A percentile compares a stretch with the other conserved stretches of the same genome.
Conservation (phyloP, 2,113 vertebrate species). For the Eretmochelys imbricata region DNA sequence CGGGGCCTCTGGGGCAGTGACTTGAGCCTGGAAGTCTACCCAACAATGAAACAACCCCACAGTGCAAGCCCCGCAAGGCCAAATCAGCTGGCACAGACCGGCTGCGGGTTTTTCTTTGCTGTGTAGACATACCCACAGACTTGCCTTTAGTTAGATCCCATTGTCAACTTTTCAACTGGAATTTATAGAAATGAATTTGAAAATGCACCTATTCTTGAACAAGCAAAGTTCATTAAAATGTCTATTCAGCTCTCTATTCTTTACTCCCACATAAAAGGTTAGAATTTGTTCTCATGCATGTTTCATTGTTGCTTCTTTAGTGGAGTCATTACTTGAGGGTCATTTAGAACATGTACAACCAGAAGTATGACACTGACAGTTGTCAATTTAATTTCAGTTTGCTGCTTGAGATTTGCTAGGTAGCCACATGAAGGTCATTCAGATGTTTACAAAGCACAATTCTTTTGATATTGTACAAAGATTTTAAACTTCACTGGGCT, state of each 20-base stretch:
- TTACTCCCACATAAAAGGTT: not conserved
- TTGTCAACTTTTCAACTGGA: not conserved
- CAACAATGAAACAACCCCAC: too few relatives aligned
- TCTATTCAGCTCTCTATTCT: not conserved
- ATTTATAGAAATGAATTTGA: not conserved
- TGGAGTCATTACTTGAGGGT: not conserved
- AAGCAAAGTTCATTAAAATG: not conserved
- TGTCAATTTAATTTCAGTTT: not conserved
- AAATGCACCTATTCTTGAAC: not conserved
- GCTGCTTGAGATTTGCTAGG: constrained; percentile 16
- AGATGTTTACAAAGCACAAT: not conserved
- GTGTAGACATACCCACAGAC: not conserved
- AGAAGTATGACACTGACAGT: not conserved
- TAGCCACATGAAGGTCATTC: not conserved
- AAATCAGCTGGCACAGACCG: too few relatives aligned
- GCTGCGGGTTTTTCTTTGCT: too few relatives aligned
- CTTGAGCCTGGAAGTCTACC: too few relatives aligned
- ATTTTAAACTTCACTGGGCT: not conserved
- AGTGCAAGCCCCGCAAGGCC: too few relatives aligned
- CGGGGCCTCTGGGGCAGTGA: too few relatives aligned
- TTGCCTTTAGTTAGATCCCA: not conserved
- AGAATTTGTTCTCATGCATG: not conserved
- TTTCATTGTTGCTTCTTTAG: not conserved
- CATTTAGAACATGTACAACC: not conserved
- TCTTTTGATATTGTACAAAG: not conserved